Percentiles rank a stretch among this genome's conserved stretches.
Conservation (phyloP, 1,140 invertebrate species). For the Philotrypesis tridentata region DNA sequence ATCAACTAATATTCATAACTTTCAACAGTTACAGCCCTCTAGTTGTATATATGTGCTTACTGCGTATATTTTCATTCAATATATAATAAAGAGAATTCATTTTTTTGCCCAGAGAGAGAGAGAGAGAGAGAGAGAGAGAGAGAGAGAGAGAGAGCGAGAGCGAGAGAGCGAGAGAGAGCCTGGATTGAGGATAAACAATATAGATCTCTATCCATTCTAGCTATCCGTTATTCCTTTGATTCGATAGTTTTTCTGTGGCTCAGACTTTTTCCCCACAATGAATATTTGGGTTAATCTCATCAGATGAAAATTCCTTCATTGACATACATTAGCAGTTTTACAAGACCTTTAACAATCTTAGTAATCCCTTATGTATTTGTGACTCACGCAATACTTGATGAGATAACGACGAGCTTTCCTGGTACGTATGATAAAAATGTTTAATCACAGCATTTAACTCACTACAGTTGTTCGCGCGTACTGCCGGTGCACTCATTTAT, state of each 20-base stretch:
- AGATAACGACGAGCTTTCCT: not conserved
- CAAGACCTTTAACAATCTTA: no score
- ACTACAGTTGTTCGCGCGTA: not conserved
- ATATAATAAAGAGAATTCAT: no score
- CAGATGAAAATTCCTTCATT: no score
- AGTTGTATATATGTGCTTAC: not conserved
- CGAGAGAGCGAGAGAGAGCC: not conserved
- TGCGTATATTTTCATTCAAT: no score
- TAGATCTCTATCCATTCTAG: not conserved
- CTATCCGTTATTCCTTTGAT: not conserved
- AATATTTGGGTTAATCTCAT: not conserved
- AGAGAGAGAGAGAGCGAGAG: no score
- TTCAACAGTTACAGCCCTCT: no score
- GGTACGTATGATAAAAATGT: not conserved
- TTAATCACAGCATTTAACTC: not conserved
- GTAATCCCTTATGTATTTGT: not conserved
- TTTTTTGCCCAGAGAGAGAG: no score
- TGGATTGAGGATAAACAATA: not conserved
- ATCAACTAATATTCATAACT: not conserved
- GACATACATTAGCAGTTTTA: no score
- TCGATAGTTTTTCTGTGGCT: no score
- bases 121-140: no score
- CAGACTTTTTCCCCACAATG: not conserved
- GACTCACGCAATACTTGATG: not conserved
- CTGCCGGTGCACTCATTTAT: not conserved